Conservation (phyloP, 2,888 invertebrate genomes). For the Seira sanloemensis region DNA sequence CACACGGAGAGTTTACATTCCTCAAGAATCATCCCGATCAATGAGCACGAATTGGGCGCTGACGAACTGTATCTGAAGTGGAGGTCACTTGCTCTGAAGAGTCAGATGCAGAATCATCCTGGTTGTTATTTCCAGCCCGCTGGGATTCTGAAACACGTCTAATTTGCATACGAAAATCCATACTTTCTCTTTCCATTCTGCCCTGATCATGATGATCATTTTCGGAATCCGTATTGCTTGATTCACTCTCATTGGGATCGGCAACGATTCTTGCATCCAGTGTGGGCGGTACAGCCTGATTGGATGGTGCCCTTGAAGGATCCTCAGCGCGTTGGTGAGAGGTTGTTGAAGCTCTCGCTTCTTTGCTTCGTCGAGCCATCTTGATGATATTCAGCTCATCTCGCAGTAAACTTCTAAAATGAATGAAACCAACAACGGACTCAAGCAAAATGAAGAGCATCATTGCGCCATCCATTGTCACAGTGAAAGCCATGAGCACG, state of each 20-base stretch:
- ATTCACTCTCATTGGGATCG: too few species aligned
- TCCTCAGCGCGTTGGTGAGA: too few species aligned
- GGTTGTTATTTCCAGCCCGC: constrained; percentile 3
- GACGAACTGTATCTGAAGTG: constrained; percentile 59
- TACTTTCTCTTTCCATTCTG: background rate
- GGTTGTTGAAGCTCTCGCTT: too few species aligned
- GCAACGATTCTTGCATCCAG: too few species aligned
- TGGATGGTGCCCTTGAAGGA: too few species aligned
- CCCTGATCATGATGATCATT: background rate
- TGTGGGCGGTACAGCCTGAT: too few species aligned
- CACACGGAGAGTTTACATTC: too few species aligned
- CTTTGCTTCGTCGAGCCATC: constrained; percentile 55
- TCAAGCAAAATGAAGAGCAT: constrained; percentile 61
- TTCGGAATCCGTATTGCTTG: constrained; percentile 41
- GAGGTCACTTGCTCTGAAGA: constrained; percentile 59
- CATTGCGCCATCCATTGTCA: constrained; percentile 65
- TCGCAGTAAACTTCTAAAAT: constrained; percentile 58
- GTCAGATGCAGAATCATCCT: constrained; percentile 45
- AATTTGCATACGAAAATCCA: constrained; percentile 57
- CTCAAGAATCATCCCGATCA: too few species aligned
- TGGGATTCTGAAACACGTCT: constrained; percentile 44
- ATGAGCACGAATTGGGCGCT: constrained; percentile 44
- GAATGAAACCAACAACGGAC: constrained; percentile 61
- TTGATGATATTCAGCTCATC: constrained; percentile 64
- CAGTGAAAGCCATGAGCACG: constrained; percentile 60